phyloP scores from a whole-genome alignment of 2,113 vertebrate species.

The Apaloderma vittatum region DNA sequence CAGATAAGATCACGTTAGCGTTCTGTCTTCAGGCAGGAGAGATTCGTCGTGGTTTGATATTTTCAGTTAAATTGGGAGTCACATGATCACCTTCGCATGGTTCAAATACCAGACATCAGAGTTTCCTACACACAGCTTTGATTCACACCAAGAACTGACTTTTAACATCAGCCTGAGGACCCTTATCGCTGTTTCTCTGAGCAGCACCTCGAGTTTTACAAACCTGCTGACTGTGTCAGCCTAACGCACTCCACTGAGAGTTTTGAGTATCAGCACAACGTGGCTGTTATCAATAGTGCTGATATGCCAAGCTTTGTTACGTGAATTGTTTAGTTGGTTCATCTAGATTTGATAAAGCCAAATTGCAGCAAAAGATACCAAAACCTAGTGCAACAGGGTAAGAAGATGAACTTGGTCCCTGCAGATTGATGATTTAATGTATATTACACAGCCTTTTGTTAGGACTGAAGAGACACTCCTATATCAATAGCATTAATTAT shows the following conservation, averaged over 20 bases:
- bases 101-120: neutral
- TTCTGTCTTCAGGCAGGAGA: neutral
- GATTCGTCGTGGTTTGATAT: neutral
- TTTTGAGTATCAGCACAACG: accelerated
- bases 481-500: neutral
- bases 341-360: neutral
- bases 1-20: neutral
- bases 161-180: too few species aligned
- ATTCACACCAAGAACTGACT: neutral
- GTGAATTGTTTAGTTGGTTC: too few species aligned
- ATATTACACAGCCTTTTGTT: neutral
- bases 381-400: neutral
- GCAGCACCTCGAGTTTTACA: neutral
- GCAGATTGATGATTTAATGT: neutral
- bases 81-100: neutral
- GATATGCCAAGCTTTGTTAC: accelerated
- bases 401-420: neutral
- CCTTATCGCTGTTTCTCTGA: too few species aligned
- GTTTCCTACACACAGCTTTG: neutral
- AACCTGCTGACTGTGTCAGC: neutral
- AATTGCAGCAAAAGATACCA: neutral
- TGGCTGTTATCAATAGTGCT: neutral
- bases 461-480: neutral
- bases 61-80: neutral
- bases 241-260: accelerated